A percentile compares a stretch with the other conserved stretches of the same genome.
Evolutionary conservation across 2,113 vertebrate genomes (phyloP).

Genomic region (Microcebus lehilahytsara): DNA sequence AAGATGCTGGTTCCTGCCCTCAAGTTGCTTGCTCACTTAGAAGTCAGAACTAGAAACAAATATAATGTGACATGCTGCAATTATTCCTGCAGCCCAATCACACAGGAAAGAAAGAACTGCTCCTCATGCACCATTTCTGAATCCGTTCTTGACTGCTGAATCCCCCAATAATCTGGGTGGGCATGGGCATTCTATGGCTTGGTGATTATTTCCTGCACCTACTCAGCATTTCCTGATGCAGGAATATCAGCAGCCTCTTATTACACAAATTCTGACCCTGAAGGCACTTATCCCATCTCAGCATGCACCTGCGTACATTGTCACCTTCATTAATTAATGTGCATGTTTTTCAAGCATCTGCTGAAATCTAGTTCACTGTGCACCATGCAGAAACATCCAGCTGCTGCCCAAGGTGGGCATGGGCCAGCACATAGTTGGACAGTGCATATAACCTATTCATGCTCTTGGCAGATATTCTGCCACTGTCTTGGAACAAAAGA

Average conservation of each 20-base stretch:
- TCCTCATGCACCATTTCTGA: neutral
- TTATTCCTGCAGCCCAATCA: neutral
- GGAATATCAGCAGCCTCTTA: neutral
- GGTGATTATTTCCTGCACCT: neutral
- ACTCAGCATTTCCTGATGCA: neutral
- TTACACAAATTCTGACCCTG: neutral
- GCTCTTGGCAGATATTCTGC: neutral
- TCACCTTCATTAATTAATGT: neutral
- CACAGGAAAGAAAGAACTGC: neutral
- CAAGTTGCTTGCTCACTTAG: neutral
- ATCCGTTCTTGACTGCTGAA: neutral
- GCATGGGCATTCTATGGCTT: neutral
- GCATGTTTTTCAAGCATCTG: neutral
- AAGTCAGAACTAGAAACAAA: neutral
- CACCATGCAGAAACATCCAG: neutral
- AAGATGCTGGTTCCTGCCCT: neutral
- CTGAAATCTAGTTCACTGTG: neutral
- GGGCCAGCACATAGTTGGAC: neutral
- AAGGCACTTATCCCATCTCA: neutral
- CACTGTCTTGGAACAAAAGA: neutral
- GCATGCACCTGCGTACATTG: neutral
- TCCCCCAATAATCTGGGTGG: neutral
- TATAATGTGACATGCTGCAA: neutral
- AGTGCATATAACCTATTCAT: neutral
- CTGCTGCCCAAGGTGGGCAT: neutral